Percentiles rank a stretch among this genome's conserved stretches.
Evolutionary conservation across 2,113 vertebrate genomes (phyloP).

Genomic region (Toxotes chatareus): DNA sequence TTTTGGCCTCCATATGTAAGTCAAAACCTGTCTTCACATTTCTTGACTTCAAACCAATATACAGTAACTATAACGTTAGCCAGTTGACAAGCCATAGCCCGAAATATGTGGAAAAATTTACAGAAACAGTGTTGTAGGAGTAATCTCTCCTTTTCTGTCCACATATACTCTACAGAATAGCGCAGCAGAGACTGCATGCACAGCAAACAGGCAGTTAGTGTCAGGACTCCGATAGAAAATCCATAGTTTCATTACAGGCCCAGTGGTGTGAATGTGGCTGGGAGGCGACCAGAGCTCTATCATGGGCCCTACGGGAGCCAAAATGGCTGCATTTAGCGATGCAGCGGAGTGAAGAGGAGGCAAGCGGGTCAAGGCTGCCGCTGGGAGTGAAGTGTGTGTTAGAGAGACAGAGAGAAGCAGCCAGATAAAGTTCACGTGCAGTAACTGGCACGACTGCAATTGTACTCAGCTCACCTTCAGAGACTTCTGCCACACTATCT

Average conservation of each 20-base stretch:
- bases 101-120: slow-evolving; percentile 49
- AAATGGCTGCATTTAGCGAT: slow-evolving; percentile 80
- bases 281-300: slow-evolving; percentile 72
- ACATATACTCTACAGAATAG: slow-evolving; percentile 50
- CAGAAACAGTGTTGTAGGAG: slow-evolving; percentile 23
- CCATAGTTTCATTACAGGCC: slow-evolving; percentile 85
- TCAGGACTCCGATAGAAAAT: slow-evolving; percentile 81
- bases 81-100: slow-evolving; percentile 26
- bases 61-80: slow-evolving; percentile 28
- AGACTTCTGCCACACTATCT: slow-evolving; percentile 15
- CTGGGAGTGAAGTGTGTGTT: slow-evolving; percentile 68
- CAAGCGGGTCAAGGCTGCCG: slow-evolving; percentile 76
- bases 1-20: background rate
- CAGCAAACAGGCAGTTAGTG: slow-evolving; percentile 77
- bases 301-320: slow-evolving; percentile 77
- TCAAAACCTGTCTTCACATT: background rate
- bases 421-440: slow-evolving; percentile 65
- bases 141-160: slow-evolving; percentile 35
- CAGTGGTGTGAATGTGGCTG: slow-evolving; percentile 77
- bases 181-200: slow-evolving; percentile 64
- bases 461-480: slow-evolving; percentile 38
- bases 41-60: slow-evolving; percentile 14
- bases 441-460: slow-evolving; percentile 38
- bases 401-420: slow-evolving; percentile 52
- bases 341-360: slow-evolving; percentile 76